Evolutionary conservation across 2,797 vertebrate species (phyloP), one percentile per base, ranked within the genome.

Genomic region (Tamandua tetradactyla): DNA sequence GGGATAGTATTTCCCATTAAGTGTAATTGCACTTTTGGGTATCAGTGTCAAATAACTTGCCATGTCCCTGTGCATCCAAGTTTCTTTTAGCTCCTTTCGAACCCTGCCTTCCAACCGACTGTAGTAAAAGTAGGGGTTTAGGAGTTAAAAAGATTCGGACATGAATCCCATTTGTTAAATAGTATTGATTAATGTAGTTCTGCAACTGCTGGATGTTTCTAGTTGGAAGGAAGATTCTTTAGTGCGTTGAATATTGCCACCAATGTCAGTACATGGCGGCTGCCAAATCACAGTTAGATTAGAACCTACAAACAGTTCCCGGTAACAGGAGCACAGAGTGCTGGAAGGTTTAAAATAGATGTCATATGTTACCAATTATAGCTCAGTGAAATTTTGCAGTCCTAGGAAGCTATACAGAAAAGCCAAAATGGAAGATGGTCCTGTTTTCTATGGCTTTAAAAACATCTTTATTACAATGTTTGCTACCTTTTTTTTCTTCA

Each of bases 381-480:
- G 95, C 96, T 93, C 61, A 11, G 92, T 96, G 94, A 97, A 96
- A 91, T 92, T 97, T 95, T 96, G 82, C 94, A 62, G 92, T 96
- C 96, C 93, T 95, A 91, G 88, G 94, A 97, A 97, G 96, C 92
- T 97, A 96, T 98, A 96, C 97, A 89, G 97, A 98, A 97, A 95
- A 97, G 96, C 75, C 96, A 98, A 98, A 98, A 99, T 98, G 98
- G 98, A 98, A 94, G 96, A 96, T 94, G 97, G 83, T 97, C 97
- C 98, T 96, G 76, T 98, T 96, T 96, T 98, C 93, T 97, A 97
- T 96, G 98, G 97, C 98, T 97, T 98, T 94, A 98, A 97, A 93
- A 98, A 98, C 83, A 98, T 98, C 95, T 98, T 98, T 98, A 97
- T 98, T 97, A 98, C 98, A 23, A 98, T 98, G 97, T 98, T 98